Conservation (phyloP, 2,888 invertebrate genomes). For the Sinotaia quadrata region DNA sequence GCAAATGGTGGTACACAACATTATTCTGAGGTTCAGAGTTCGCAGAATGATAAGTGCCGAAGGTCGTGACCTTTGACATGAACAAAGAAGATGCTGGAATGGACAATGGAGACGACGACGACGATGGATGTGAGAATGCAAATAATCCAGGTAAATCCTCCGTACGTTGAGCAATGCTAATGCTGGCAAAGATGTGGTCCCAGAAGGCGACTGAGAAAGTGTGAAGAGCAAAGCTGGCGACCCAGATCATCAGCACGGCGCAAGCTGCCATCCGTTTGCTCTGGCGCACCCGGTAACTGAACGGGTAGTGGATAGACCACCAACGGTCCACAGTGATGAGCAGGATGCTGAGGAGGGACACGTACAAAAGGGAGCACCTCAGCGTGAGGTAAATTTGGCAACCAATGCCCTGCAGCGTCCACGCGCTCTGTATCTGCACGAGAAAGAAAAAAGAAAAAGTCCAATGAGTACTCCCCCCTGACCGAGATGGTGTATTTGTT, state of each 20-base stretch:
- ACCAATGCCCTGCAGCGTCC: constrained; percentile 10
- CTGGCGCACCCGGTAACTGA: constrained; percentile 57
- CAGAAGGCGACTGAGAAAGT: constrained; percentile 50
- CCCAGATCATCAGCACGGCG: constrained; percentile 49
- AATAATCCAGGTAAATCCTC: too few relatives aligned
- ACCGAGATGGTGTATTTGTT: too few relatives aligned
- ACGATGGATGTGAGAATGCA: background rate
- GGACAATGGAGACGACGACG: background rate
- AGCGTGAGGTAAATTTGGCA: constrained; percentile 33
- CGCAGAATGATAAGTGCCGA: background rate
- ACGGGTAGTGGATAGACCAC: constrained; percentile 64
- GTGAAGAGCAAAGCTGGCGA: constrained; percentile 52
- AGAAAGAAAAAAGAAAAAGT: too few relatives aligned
- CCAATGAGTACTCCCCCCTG: too few relatives aligned
- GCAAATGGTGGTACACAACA: background rate
- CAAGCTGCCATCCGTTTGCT: constrained; percentile 50
- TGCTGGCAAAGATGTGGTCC: constrained; percentile 33
- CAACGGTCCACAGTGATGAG: constrained; percentile 60
- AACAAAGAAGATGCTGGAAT: background rate
- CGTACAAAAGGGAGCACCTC: constrained; percentile 48
- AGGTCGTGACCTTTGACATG: background rate
- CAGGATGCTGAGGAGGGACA: constrained; percentile 60
- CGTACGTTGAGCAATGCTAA: background rate
- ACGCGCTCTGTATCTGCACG: constrained; percentile 16
- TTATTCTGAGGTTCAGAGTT: background rate